phyloP scores from a whole-genome alignment of 2,113 vertebrate genomes.

The Cairina moschata region DNA sequence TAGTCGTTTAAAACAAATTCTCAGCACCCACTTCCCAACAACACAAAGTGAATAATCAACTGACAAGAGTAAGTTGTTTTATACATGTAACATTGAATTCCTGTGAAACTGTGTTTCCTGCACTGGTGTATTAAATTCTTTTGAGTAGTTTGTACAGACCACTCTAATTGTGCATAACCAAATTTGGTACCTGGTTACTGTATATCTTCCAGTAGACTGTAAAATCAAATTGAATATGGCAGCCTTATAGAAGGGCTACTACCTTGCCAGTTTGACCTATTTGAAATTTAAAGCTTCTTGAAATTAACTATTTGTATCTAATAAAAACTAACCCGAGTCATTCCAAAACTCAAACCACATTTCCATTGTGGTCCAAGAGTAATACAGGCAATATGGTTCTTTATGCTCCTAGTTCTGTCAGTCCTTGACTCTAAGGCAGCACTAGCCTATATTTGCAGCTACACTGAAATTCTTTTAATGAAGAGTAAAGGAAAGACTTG shows the following conservation, averaged over 20 bases:
- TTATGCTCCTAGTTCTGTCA: neutral
- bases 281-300: constrained; percentile 13
- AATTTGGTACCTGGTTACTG: neutral
- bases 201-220: neutral
- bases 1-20: constrained; percentile 10
- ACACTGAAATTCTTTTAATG: constrained; percentile 43
- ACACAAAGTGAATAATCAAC: constrained; percentile 1
- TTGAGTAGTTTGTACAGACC: neutral
- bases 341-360: constrained; percentile 34
- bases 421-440: constrained; percentile 11
- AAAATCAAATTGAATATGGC: neutral
- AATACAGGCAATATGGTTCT: neutral
- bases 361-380: constrained; percentile 40
- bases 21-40: neutral
- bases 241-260: neutral
- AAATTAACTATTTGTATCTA: neutral
- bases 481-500: constrained; percentile 61
- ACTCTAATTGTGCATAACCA: neutral
- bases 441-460: constrained; percentile 35
- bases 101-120: neutral
- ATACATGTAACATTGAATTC: neutral
- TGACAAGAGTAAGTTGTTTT: neutral
- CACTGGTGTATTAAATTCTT: neutral
- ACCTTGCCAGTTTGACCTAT: neutral
- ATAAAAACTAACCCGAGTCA: constrained; percentile 17